Conservation (phyloP, 2,113 vertebrate species). For the Actinemys pallida region DNA sequence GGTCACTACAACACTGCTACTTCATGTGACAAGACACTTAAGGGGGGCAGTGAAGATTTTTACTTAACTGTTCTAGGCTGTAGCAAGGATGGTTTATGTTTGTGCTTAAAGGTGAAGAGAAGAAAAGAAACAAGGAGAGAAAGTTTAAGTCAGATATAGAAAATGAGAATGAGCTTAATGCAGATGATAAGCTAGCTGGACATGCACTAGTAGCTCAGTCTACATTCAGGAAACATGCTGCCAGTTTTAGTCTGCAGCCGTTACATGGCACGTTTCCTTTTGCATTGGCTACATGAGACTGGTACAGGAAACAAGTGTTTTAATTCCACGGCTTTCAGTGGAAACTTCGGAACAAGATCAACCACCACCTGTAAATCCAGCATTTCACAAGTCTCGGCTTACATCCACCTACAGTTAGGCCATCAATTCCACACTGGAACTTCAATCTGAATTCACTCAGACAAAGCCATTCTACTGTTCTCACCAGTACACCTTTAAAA, state of each 20-base stretch:
- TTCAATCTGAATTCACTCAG: conserved; percentile 20
- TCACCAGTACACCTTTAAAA: conserved; percentile 49
- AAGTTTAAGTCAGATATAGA: conserved; percentile 97
- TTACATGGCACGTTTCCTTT: conserved; percentile 26
- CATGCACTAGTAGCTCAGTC: conserved; percentile 83
- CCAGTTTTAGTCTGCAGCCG: conserved; percentile 61
- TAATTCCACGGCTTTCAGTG: conserved; percentile 58
- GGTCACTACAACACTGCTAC: conserved; percentile 84
- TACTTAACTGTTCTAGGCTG: conserved; percentile 99
- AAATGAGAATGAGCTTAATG: conserved; percentile 93
- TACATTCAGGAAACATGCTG: conserved; percentile 69
- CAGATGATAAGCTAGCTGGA: conserved; percentile 88
- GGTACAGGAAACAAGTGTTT: background rate
- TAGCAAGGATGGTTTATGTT: conserved; percentile 99
- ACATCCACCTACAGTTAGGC: conserved; percentile 23
- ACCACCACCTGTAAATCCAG: conserved; percentile 81
- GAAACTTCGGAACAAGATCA: conserved; percentile 64
- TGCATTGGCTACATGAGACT: background rate
- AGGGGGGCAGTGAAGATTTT: conserved; percentile 82
- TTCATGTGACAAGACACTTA: conserved; percentile 82
- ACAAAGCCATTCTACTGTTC: conserved; percentile 8
- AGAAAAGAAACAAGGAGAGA: conserved; percentile 95
- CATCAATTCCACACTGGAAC: conserved; percentile 1
- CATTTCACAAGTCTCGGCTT: conserved; percentile 77
- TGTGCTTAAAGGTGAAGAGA: conserved; percentile 97